Evolutionary conservation across 1,140 invertebrate genomes (phyloP), one percentile per base, ranked within the genome.

Genomic region (Nilaparvata lugens): DNA sequence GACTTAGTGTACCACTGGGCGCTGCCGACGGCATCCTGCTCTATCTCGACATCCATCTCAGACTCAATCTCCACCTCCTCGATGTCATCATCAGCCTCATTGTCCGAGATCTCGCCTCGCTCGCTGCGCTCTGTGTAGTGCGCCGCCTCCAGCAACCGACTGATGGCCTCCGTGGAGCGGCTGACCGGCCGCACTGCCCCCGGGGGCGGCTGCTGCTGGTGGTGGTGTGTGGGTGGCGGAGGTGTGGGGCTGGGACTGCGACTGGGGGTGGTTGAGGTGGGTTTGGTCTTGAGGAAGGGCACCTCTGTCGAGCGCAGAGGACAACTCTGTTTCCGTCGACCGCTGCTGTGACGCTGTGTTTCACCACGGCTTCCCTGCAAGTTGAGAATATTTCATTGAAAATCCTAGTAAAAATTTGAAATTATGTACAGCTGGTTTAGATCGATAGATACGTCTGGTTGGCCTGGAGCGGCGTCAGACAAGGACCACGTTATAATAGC

Each of bases 261-360:
- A 11, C n/a, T 43, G 16, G 14, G 53, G 51, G 19, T 61, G 35
- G 31, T 14, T 7, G 35, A 24, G 2, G 35, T 28, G 24, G 13
- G 31, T 16, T 31, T 2, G 21, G 13, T 48, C 31, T 52, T 58
- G 1, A 58, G 25, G 42, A 48, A 64, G 9, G 58, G 35, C 31
- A 62, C 31, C 42, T 67, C 80, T 54, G 84, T 83, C 52, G 82
- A 81, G 66, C 81, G 79, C 52, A 83, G 82, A 1, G 85, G 85
- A 71, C 81, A 87, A 69, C 83, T 86, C 71, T 88, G 85, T 72
- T 88, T 88, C 67, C 85, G 78, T 51, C 84, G 77, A 60, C 81
- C 82, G 52, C 82, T 80, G 52, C 77, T 78, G 61, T 79, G 78
- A 48, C 76, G 76, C 4, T 72, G 68, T 28, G 74, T 73, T 13